Conservation (phyloP, 2,113 vertebrate species). For the Lasiurus borealis region DNA sequence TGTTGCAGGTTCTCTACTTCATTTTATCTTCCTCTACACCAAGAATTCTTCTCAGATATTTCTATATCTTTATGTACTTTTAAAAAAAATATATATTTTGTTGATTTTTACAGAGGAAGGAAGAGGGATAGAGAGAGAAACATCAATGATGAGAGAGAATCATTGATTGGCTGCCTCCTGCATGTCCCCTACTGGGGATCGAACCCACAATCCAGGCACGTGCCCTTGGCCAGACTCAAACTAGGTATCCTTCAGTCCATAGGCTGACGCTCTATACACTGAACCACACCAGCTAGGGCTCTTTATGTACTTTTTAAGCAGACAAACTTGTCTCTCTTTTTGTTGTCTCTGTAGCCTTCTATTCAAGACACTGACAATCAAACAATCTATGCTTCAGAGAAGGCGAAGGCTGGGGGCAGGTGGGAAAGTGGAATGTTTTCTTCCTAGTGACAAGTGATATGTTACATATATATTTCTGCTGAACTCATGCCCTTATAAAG, state of each 20-base stretch:
- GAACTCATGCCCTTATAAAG: not conserved
- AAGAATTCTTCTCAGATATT: slow-evolving; percentile 19
- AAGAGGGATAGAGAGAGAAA: too few species aligned
- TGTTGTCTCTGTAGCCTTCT: not conserved
- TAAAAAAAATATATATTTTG: too few species aligned
- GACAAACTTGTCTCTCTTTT: not conserved
- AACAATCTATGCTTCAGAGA: not conserved
- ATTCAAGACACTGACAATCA: not conserved
- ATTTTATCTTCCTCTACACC: not conserved
- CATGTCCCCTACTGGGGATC: too few species aligned
- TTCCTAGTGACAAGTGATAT: not conserved
- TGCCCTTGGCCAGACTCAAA: too few species aligned
- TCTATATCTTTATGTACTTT: not conserved
- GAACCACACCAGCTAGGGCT: too few species aligned
- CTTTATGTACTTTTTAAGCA: not conserved
- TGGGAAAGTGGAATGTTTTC: slow-evolving; percentile 4
- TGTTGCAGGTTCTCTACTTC: not conserved
- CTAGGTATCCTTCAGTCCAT: too few species aligned
- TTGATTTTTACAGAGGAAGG: too few species aligned
- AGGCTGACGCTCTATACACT: too few species aligned
- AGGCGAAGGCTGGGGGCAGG: not conserved
- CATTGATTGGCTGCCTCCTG: too few species aligned
- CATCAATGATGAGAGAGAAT: too few species aligned
- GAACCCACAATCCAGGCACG: too few species aligned
- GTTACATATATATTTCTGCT: not conserved